These are phyloP conservation scores for Lethrus apterus DNA, from an alignment of 1,140 invertebrate genomes.

Conservation along the genomic window DNA sequence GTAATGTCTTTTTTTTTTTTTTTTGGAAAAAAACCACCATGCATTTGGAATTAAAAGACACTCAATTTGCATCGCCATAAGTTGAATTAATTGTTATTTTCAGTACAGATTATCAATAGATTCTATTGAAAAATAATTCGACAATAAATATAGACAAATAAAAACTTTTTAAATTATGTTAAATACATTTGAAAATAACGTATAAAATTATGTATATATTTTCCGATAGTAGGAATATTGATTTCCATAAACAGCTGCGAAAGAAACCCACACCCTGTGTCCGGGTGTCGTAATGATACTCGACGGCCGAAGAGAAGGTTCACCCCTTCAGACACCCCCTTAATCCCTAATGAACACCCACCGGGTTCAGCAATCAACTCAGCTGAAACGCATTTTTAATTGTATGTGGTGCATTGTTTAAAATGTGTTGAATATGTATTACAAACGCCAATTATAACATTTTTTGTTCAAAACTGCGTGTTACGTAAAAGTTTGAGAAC, in stretches of 20 bases:
- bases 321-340: conserved; percentile 18
- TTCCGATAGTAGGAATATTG: conserved; percentile 17
- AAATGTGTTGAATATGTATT: conserved; percentile 8
- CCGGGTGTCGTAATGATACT: conserved; percentile 32
- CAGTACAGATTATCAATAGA: too few species aligned
- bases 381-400: conserved; percentile 28
- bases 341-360: conserved; percentile 22
- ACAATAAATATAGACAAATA: too few species aligned
- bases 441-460: neutral
- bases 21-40: too few species aligned
- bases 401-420: conserved; percentile 24
- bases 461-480: neutral
- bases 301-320: conserved; percentile 20
- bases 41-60: too few species aligned
- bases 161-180: too few species aligned
- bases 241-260: conserved; percentile 30
- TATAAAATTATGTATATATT: too few species aligned
- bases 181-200: too few species aligned
- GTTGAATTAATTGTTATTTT: too few species aligned
- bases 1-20: too few species aligned
- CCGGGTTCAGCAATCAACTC: conserved; percentile 28
- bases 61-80: too few species aligned
- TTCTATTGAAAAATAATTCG: too few species aligned
- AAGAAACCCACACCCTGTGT: conserved; percentile 23
- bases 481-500: neutral